Base-by-base conservation (phyloP, 2,113 vertebrate species). In the Gymnocephalus cernua region DNA sequence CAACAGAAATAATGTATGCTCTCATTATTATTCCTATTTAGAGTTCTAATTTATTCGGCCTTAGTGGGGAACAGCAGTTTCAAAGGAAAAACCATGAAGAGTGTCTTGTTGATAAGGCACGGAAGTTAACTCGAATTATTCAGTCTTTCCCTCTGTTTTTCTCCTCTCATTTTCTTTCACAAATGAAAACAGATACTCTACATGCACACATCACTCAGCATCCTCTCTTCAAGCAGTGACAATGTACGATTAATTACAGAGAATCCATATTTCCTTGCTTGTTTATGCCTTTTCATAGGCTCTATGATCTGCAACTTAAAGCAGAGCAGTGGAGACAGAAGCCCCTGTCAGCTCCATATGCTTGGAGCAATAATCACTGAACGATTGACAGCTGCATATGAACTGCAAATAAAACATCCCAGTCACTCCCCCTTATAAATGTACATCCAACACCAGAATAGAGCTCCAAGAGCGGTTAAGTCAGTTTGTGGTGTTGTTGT, bases 1-100 rank as follows among this genome's bases (percentile, higher is more conserved):
- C 91, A 93, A 91, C 86, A 92, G 88, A 85, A 90, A 87, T 94
- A 94, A 94, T 93, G 87, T 91, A 94, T 94, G 91, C 93, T 70
- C 89, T 93, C 92, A 91, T 94, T 94, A 94, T 92, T 90, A 94
- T 94, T 94, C 92, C 85, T 88, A 90, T 93, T 93, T 94, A 82
- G 87, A 89, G 72, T 88, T 93, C 80, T 94, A 93, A 94, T 94
- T 93, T 94, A 94, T 94, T 93, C 93, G 73, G 88, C 89, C 89
- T 93, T 93, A 86, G 89, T 89, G 80, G 57, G 90, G 86, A 91
- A 87, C 82, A 88, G 88, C 77, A 77, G 78, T 93, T 93, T 94
- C 93, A 94, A 94, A 94, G 92, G 92, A 89, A 91, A 91, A 90
- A 74, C 77, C 85, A 87, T 27, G 67, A 89, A 79, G 86, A 89